A percentile compares a stretch with the other conserved stretches of the same genome.
Conservation (phyloP, 2,888 invertebrate genomes). For the Monoplex corrugatus region DNA sequence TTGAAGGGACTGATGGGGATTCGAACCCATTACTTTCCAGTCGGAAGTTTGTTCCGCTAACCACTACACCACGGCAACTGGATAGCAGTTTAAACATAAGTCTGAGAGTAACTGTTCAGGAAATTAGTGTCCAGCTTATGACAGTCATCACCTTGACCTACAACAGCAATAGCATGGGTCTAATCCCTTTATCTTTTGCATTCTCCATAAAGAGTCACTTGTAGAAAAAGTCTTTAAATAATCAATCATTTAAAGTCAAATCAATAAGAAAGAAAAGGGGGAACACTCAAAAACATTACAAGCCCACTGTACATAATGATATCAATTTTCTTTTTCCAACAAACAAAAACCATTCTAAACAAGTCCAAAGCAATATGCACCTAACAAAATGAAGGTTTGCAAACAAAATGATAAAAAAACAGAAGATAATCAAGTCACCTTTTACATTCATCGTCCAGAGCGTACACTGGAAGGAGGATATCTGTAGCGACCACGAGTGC, state of each 20-base stretch:
- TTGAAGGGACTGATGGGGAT: too few species aligned
- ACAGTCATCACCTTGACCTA: background rate
- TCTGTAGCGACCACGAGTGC: constrained; percentile 19
- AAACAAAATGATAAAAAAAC: background rate
- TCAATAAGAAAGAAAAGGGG: background rate
- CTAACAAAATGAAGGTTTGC: background rate
- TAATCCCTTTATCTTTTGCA: too few species aligned
- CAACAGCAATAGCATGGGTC: background rate
- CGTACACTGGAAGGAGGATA: constrained; percentile 37
- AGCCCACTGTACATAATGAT: too few species aligned
- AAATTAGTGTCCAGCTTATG: too few species aligned
- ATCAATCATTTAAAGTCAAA: background rate
- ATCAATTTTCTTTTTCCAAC: too few species aligned
- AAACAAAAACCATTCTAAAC: too few species aligned
- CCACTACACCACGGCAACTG: too few species aligned
- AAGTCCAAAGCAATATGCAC: background rate
- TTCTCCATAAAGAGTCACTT: background rate
- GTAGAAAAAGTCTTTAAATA: background rate
- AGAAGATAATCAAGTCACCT: background rate
- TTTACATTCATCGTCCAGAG: background rate
- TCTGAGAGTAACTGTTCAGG: too few species aligned
- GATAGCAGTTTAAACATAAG: too few species aligned
- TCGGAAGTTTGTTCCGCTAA: too few species aligned
- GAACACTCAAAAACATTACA: too few species aligned
- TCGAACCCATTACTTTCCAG: too few species aligned